Conservation (phyloP, 2,113 vertebrate genomes). For the Furnarius figulus region DNA sequence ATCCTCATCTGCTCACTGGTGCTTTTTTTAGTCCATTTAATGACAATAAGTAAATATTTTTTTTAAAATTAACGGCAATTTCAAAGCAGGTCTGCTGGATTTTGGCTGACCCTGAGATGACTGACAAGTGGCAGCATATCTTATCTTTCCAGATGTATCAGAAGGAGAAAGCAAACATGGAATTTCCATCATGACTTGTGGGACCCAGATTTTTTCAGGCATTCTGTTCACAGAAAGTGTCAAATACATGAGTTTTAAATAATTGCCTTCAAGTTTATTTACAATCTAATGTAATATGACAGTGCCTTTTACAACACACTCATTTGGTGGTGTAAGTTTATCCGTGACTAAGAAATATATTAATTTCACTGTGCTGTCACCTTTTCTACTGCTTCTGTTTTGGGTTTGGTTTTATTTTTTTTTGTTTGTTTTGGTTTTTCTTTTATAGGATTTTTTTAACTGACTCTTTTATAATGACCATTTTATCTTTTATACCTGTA, state of each 20-base stretch:
- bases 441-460: not conserved
- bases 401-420: too few relatives aligned
- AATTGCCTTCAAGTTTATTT: not conserved
- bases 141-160: not conserved
- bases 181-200: not conserved
- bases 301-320: not conserved
- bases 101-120: constrained; percentile 12
- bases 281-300: not conserved
- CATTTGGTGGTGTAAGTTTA: not conserved
- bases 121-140: constrained; percentile 15
- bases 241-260: not conserved
- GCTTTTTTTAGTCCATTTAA: not conserved
- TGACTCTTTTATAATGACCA: not conserved
- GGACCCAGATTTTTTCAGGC: not conserved
- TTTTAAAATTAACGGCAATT: constrained; percentile 29
- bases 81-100: constrained; percentile 12
- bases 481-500: not conserved
- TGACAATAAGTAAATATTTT: constrained; percentile 7
- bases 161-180: not conserved
- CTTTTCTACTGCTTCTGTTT: not conserved
- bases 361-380: not conserved
- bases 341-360: not conserved
- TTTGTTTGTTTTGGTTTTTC: not conserved
- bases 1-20: not conserved
- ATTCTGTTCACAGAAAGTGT: not conserved